A percentile compares a stretch with the other conserved stretches of the same genome.
phyloP scores from a whole-genome alignment of 2,797 vertebrate species.

The Pterois miles region DNA sequence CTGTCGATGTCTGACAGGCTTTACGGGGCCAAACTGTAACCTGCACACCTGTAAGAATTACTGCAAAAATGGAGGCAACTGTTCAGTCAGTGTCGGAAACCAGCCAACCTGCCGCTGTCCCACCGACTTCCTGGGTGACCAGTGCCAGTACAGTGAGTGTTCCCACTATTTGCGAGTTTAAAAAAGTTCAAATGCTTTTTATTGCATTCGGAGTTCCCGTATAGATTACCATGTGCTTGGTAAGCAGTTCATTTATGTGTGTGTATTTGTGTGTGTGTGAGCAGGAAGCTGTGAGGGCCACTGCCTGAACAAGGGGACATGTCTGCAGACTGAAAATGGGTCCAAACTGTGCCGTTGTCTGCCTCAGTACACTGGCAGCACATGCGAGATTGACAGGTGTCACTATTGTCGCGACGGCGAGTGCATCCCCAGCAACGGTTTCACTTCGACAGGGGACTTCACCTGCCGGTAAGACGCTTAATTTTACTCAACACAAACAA shows the following conservation, averaged over 20 bases:
- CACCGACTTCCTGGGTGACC: conserved; percentile 87
- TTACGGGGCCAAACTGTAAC: conserved; percentile 92
- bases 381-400: conserved; percentile 91
- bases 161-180: not conserved
- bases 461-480: conserved; percentile 86
- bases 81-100: conserved; percentile 92
- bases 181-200: not conserved
- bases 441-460: conserved; percentile 85
- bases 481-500: not conserved
- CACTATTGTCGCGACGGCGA: conserved; percentile 87
- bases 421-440: conserved; percentile 81
- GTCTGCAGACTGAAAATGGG: conserved; percentile 84
- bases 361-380: conserved; percentile 83
- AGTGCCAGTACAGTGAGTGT: conserved; percentile 95
- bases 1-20: conserved; percentile 92
- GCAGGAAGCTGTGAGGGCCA: conserved; percentile 89
- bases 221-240: not conserved
- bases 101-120: conserved; percentile 92
- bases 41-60: conserved; percentile 89
- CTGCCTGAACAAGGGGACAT: conserved; percentile 89
- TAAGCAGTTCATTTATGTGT: not conserved
- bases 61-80: conserved; percentile 92
- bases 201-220: not conserved
- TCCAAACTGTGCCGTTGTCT: conserved; percentile 89
- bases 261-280: conserved; percentile 36